These are phyloP conservation scores for Baccha elongata DNA, from an alignment of 2,888 invertebrate genomes.

Conservation along the genomic window DNA sequence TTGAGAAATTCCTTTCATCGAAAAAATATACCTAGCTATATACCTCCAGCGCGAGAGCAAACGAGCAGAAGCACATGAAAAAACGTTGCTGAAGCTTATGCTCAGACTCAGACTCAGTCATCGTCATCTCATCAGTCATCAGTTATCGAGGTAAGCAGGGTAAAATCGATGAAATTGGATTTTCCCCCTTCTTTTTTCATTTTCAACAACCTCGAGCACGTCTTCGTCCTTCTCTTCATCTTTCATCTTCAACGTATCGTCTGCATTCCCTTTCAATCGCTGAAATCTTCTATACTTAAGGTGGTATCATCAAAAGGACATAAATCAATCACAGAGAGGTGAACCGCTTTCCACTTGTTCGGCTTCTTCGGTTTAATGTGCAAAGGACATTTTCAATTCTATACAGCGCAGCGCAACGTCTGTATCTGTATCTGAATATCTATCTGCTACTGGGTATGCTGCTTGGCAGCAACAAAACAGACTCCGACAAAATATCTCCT, in stretches of 20 bases:
- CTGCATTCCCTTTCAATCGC: slow-evolving; percentile 36
- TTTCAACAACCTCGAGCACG: too few relatives aligned
- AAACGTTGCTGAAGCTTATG: background rate
- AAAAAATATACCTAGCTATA: background rate
- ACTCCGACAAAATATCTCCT: slow-evolving; percentile 31
- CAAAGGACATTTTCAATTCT: slow-evolving; percentile 49
- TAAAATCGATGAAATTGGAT: slow-evolving; percentile 65
- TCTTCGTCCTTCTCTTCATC: too few relatives aligned
- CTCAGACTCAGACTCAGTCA: background rate
- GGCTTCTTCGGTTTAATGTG: slow-evolving; percentile 34
- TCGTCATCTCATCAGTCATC: slow-evolving; percentile 24
- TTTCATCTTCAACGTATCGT: too few relatives aligned
- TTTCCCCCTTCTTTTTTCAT: slow-evolving; percentile 22
- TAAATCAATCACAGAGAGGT: slow-evolving; percentile 67
- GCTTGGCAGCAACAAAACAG: slow-evolving; percentile 1
- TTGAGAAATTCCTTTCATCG: slow-evolving; percentile 21
- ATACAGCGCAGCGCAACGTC: background rate
- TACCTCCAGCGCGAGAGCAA: slow-evolving; percentile 3
- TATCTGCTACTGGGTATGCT: background rate
- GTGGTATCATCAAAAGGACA: slow-evolving; percentile 70
- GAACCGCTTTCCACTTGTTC: slow-evolving; percentile 67
- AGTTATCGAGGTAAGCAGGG: slow-evolving; percentile 41
- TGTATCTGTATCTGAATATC: background rate
- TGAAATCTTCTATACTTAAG: slow-evolving; percentile 30
- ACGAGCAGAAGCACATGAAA: slow-evolving; percentile 21